phyloP scores from a whole-genome alignment of 1,140 invertebrate species.

The Potamilus streckersoni region DNA sequence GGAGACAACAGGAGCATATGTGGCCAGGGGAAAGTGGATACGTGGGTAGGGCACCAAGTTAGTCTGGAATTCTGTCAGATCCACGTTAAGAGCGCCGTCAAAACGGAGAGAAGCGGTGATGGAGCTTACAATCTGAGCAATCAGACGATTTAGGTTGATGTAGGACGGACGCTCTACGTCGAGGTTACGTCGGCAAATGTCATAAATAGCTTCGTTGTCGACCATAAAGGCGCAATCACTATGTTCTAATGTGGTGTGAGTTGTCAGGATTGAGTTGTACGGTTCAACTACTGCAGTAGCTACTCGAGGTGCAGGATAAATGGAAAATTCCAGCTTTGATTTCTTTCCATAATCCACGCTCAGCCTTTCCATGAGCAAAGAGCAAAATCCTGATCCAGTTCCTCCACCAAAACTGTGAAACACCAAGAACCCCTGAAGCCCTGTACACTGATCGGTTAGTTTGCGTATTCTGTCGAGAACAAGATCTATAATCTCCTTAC shows the following conservation, averaged over 20 bases:
- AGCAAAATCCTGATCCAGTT: constrained; percentile 73
- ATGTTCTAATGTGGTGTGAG: constrained; percentile 68
- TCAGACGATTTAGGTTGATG: constrained; percentile 55
- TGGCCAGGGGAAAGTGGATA: constrained; percentile 55
- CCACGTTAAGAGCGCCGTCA: constrained; percentile 78
- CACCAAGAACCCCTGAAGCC: constrained; percentile 70
- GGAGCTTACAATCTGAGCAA: constrained; percentile 68
- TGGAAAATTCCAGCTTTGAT: constrained; percentile 87
- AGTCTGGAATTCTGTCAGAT: constrained; percentile 77
- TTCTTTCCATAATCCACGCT: constrained; percentile 81
- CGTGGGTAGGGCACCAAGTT: constrained; percentile 68
- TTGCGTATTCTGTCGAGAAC: constrained; percentile 62
- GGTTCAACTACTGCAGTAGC: constrained; percentile 58
- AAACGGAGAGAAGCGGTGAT: constrained; percentile 73
- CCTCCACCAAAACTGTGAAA: constrained; percentile 68
- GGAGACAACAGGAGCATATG: constrained; percentile 47
- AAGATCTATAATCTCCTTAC: constrained; percentile 66
- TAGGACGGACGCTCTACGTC: constrained; percentile 82
- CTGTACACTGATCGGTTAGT: constrained; percentile 46
- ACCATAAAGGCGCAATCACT: constrained; percentile 76
- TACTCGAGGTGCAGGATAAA: constrained; percentile 64
- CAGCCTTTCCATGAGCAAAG: constrained; percentile 53
- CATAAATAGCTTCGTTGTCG: constrained; percentile 91
- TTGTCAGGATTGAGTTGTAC: constrained; percentile 54
- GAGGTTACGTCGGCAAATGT: constrained; percentile 88